These are phyloP conservation scores for Macrobrachium nipponense DNA, from an alignment of 1,140 invertebrate species.

Conservation along the genomic window DNA sequence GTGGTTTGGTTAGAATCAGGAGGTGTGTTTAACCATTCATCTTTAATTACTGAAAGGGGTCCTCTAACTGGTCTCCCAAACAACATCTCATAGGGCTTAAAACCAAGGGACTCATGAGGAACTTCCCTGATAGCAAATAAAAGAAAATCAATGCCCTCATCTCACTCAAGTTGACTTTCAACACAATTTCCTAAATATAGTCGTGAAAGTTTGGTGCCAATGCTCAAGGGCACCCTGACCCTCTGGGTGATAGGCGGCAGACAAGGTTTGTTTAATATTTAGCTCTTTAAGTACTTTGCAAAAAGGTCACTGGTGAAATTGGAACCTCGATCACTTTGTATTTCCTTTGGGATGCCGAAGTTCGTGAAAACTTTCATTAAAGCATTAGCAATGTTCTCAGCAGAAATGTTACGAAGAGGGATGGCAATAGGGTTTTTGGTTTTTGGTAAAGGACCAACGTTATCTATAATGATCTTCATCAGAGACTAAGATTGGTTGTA, in stretches of 20 bases:
- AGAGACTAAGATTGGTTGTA: not conserved
- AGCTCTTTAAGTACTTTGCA: not conserved
- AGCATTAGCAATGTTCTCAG: not conserved
- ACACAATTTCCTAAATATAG: not conserved
- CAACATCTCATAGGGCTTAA: constrained; percentile 10
- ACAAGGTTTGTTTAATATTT: not conserved
- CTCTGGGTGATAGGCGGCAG: constrained; percentile 20
- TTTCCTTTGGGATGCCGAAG: not conserved
- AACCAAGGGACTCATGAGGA: constrained; percentile 14
- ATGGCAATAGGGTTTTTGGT: not conserved
- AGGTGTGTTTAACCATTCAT: constrained; percentile 9
- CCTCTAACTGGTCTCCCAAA: constrained; percentile 16
- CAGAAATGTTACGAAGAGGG: not conserved
- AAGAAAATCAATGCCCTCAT: not conserved
- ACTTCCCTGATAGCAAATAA: too few relatives aligned
- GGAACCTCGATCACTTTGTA: too few relatives aligned
- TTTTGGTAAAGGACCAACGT: not conserved
- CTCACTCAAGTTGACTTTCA: not conserved
- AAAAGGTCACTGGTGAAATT: constrained; percentile 5
- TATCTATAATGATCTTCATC: constrained; percentile 3
- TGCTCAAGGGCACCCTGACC: constrained; percentile 8
- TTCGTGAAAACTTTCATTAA: not conserved
- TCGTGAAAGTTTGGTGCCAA: constrained; percentile 6
- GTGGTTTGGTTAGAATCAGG: not conserved
- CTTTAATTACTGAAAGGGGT: constrained; percentile 15